Conservation (phyloP, 2,113 vertebrate species). For the Rhabdornis inornatus region DNA sequence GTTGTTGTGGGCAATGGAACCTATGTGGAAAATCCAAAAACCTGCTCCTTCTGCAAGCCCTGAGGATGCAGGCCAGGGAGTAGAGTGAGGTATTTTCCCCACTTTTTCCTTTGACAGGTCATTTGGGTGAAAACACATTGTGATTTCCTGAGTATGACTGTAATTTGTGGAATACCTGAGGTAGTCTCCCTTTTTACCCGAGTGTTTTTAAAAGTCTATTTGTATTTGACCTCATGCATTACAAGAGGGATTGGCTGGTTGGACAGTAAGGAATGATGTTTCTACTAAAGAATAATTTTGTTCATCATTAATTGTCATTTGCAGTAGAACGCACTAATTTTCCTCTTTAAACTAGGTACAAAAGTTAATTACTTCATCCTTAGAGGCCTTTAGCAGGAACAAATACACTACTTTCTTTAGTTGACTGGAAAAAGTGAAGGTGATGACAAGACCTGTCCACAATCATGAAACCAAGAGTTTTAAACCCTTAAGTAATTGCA, state of each 20-base stretch:
- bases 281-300: neutral
- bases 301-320: neutral
- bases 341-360: neutral
- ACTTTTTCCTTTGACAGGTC: neutral
- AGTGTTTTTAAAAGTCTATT: neutral
- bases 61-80: accelerated
- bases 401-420: neutral
- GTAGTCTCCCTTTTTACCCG: neutral
- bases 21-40: neutral
- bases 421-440: neutral
- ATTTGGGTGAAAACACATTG: accelerated
- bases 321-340: neutral
- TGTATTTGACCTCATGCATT: neutral
- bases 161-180: neutral
- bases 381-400: neutral
- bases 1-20: neutral
- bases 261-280: neutral
- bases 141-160: neutral
- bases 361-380: neutral
- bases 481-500: neutral
- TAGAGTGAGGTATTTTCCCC: accelerated
- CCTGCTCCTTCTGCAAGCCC: neutral
- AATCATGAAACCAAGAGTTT: neutral
- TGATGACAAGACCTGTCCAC: no score
- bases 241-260: neutral